Evolutionary conservation across 1,140 invertebrate genomes (phyloP), one percentile per base, ranked within the genome.

Genomic region (Drosophila setifemur): DNA sequence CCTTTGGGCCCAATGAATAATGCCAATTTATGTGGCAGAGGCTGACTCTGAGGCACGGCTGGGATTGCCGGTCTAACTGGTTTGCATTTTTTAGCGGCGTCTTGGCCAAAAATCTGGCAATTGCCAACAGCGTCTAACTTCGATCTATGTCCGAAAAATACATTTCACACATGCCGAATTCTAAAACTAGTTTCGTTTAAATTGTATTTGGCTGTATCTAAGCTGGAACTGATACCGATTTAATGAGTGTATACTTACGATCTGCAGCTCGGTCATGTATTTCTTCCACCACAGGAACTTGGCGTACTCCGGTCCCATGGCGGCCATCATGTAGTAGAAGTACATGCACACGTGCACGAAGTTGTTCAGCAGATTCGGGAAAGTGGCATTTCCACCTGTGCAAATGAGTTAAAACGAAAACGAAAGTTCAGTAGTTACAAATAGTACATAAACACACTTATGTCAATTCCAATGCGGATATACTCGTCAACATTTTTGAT

Each of bases 221-320:
- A 21, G 77, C 72, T 82, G 61, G 57, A 76, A 86, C 66, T n/a
- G 55, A 70, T 87, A 68, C 66, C 9, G 57, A 61, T 74, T 68
- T 60, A 69, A 82, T 73, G 40, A 52, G 23, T 14, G 21, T 16
- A 9, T 70, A 92, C 93, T 95, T 93, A 98, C 96, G 92, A 98
- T 91, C 92, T 98, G 97, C 42, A 98, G 91, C 18, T 94, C 95
- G 1, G 97, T 98, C 48, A 98, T 93, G 88, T 98, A 96, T 89
- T 96, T 97, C 91, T 98, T 98, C 97, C 97, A 98, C 97, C 97
- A 98, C 9, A 98, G 91, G 83, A 96, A 98, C 88, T 97, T 97
- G 90, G 97, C 95, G 90, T 96, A 96, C 79, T 96, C 93, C 2
- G 97, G 97, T 23, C 97, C 97, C 94, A 98, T 94, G 2, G 97